phyloP scores from a whole-genome alignment of 2,113 vertebrate species.

The Gorsachius goisagi region DNA sequence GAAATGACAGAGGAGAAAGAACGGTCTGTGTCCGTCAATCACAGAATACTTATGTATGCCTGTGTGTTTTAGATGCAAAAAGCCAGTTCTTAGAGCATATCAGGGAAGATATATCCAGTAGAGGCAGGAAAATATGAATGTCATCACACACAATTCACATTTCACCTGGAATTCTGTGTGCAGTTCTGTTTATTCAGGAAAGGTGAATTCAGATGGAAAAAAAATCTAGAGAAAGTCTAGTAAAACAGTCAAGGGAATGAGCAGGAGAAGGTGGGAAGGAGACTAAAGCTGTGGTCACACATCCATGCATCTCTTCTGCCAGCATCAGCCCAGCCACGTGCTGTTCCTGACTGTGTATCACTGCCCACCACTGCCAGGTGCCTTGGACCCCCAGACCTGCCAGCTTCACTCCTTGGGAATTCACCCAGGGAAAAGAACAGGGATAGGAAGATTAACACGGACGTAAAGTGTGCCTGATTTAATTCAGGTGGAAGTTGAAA shows the following conservation, averaged over 20 bases:
- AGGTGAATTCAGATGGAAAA: background rate
- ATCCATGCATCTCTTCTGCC: background rate
- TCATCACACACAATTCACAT: background rate
- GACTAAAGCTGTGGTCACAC: fast-evolving
- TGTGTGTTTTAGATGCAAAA: background rate
- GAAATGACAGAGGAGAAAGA: constrained; percentile 18
- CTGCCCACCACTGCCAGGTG: background rate
- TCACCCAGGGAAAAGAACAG: background rate
- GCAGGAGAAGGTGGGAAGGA: background rate
- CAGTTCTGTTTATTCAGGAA: background rate
- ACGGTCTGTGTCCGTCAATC: background rate
- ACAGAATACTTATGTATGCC: background rate
- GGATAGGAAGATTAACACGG: background rate
- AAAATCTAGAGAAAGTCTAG: background rate
- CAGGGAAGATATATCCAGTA: background rate
- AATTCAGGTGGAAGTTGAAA: background rate
- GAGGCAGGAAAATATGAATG: background rate
- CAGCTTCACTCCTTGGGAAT: background rate
- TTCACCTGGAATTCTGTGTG: background rate
- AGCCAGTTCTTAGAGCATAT: background rate
- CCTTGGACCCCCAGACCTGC: background rate
- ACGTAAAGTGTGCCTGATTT: background rate
- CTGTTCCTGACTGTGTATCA: background rate
- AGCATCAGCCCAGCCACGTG: background rate
- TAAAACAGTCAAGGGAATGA: background rate